Percentiles rank a stretch among this genome's conserved stretches.
Evolutionary conservation across 2,797 vertebrate genomes (phyloP).

Genomic region (Acanthurus leucopareius): DNA sequence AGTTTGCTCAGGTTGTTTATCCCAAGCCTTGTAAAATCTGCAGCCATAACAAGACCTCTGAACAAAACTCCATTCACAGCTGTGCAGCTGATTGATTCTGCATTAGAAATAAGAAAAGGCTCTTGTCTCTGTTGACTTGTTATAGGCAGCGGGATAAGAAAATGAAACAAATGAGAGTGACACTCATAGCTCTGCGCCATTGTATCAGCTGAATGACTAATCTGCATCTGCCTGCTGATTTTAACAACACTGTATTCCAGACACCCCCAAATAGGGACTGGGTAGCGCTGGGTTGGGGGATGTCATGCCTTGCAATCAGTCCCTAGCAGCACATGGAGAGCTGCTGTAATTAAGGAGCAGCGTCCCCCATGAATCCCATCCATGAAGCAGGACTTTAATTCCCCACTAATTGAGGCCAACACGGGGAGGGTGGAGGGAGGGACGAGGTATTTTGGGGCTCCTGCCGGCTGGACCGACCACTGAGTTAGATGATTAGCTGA

Average conservation of each 20-base stretch:
- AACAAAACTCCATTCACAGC: conserved; percentile 60
- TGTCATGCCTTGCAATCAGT: conserved; percentile 80
- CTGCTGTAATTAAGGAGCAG: conserved; percentile 83
- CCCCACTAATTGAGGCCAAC: conserved; percentile 84
- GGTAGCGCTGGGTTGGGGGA: conserved; percentile 52
- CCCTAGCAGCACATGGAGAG: conserved; percentile 76
- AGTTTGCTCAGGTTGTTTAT: no score
- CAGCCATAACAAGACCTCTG: conserved; percentile 29
- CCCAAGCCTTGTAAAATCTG: conserved; percentile 1
- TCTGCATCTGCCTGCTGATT: conserved; percentile 79
- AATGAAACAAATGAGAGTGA: conserved; percentile 55
- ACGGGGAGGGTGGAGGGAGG: conserved; percentile 59
- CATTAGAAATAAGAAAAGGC: conserved; percentile 2
- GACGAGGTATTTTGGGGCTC: conserved; percentile 49
- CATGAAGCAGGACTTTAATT: conserved; percentile 83
- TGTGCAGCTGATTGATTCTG: conserved; percentile 44
- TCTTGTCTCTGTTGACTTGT: conserved; percentile 52
- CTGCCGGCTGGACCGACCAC: conserved; percentile 76
- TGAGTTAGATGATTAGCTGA: conserved; percentile 79
- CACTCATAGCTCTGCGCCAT: conserved; percentile 67
- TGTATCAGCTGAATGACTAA: conserved; percentile 75
- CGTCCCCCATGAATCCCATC: conserved; percentile 74
- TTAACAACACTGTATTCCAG: conserved; percentile 63
- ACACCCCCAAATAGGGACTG: conserved; percentile 52
- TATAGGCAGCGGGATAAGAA: conserved; percentile 62